A percentile compares a stretch with the other conserved stretches of the same genome.
Conservation (phyloP, 2,113 vertebrate species). For the Diglossa brunneiventris region DNA sequence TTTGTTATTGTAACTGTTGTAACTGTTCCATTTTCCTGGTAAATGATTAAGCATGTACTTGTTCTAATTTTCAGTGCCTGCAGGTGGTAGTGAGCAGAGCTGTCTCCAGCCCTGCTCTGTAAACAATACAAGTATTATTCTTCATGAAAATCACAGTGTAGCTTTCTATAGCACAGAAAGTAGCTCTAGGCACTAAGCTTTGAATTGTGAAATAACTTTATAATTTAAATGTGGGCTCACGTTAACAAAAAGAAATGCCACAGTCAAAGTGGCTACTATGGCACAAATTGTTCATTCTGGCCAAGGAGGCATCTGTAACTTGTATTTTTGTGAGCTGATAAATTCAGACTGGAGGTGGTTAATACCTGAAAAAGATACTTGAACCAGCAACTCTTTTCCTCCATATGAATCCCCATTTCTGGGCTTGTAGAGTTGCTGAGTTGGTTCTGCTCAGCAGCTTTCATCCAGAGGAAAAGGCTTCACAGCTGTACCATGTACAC, state of each 20-base stretch:
- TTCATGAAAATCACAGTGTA: slow-evolving; percentile 20
- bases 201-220: slow-evolving; percentile 46
- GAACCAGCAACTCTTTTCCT: background rate
- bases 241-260: background rate
- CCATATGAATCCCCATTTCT: background rate
- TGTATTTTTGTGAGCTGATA: background rate
- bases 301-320: background rate
- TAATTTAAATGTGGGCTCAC: slow-evolving; percentile 32
- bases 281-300: background rate
- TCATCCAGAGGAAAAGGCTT: background rate
- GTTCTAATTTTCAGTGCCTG: slow-evolving; percentile 63
- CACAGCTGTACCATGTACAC: background rate
- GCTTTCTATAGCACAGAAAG: slow-evolving; percentile 18
- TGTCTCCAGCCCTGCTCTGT: background rate
- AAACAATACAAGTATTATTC: slow-evolving; percentile 45
- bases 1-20: slow-evolving; percentile 3
- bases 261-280: background rate
- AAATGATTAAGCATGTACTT: slow-evolving; percentile 58
- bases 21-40: slow-evolving; percentile 38
- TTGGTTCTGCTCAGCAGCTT: background rate
- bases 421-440: background rate
- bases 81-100: slow-evolving; percentile 26
- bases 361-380: background rate
- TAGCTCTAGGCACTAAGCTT: slow-evolving; percentile 29
- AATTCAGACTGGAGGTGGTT: background rate